phyloP scores from a whole-genome alignment of 2,797 vertebrate genomes.

The Rousettus madagascariensis region DNA sequence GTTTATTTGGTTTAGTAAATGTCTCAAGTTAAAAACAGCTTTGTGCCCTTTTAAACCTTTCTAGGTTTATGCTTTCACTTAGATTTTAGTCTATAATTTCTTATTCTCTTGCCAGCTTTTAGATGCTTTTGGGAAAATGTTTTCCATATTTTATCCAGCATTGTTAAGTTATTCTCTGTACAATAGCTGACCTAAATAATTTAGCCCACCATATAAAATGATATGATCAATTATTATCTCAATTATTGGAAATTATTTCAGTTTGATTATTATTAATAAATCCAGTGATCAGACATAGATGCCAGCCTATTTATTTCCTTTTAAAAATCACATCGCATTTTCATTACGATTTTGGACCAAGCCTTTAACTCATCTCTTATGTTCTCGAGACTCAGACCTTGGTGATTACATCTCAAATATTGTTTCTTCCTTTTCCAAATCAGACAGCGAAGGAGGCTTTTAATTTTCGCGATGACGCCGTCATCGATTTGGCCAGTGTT shows the following conservation, averaged over 20 bases:
- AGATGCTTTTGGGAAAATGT: background rate
- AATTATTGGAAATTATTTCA: background rate
- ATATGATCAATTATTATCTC: background rate
- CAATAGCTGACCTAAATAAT: background rate
- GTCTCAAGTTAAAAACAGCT: constrained; percentile 24
- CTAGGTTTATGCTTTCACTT: constrained; percentile 1
- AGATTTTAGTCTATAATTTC: constrained; percentile 16
- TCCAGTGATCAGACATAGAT: background rate
- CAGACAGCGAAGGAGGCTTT: constrained; percentile 25
- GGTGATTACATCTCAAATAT: background rate
- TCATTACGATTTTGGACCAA: constrained; percentile 26
- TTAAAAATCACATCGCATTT: constrained; percentile 27
- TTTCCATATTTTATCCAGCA: constrained; percentile 4
- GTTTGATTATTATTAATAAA: background rate
- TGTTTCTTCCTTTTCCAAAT: background rate
- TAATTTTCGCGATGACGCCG: constrained; percentile 10
- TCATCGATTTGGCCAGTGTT: background rate
- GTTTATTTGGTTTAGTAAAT: constrained; percentile 4
- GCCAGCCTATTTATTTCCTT: background rate
- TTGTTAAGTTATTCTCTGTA: background rate
- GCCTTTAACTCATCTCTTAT: constrained; percentile 38
- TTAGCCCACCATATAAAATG: background rate
- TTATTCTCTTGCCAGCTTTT: background rate
- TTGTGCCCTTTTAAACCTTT: background rate
- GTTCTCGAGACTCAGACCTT: constrained; percentile 43